Evolutionary conservation across 1,140 invertebrate genomes (phyloP), one percentile per base, ranked within the genome.

Genomic region (Drosophila arawakana): DNA sequence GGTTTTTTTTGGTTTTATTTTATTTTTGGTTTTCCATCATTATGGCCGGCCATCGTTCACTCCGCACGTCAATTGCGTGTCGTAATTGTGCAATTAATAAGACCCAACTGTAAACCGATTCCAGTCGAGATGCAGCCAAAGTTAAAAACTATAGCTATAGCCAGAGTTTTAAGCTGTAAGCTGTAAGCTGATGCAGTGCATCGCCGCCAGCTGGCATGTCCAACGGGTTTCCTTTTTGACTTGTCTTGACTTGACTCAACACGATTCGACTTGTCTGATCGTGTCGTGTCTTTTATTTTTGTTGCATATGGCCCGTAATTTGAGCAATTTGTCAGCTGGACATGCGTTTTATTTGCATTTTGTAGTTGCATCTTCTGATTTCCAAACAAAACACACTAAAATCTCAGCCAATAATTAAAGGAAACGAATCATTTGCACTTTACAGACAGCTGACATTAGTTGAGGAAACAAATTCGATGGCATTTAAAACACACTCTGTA

Each of bases 11-110:
- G 4, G 3, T 41, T 11, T 66, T 76, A 55, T 44, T 11, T 58
- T 60, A 7, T 43, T 44, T 30, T 58, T 41, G 63, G 49, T 80
- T 73, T 73, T 71, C 61, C 84, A 80, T 88, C 84, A 80, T 71
- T 78, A 62, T 66, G 70, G 2, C 52, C 62, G 68, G 69, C 79
- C 80, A 88, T 89, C 77, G 81, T 63, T 89, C 80, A 84, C 76
- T 70, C 66, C 6, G 70, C 80, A 89, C 84, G 81, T 84, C 80
- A 84, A 81, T 81, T 84, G 77, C 85, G 78, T 89, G 85, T 78
- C 81, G 81, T 89, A 90, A 89, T 89, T 89, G 84, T 90, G 85
- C 85, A 89, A 90, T 89, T 90, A 89, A 90, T 86, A 81, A 78
- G 73, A 80, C 35, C 43, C 60, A 62, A 52, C 34, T 50, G 15